Evolutionary conservation across 2,113 vertebrate species (phyloP).

Genomic region (Gnathonemus echidnorhynchus): DNA sequence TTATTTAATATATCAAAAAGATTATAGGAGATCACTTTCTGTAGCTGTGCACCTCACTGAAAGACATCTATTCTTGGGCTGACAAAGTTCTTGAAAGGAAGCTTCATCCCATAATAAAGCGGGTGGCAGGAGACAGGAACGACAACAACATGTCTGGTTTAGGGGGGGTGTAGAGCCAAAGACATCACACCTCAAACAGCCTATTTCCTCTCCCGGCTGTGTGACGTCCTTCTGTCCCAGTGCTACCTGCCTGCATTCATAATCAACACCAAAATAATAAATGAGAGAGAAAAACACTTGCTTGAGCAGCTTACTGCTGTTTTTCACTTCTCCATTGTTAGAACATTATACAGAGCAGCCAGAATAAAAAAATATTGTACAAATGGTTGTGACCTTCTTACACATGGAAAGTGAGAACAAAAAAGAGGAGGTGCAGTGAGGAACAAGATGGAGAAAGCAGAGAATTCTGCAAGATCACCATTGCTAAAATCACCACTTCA

Average conservation of each 20-base stretch:
- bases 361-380: slow-evolving; percentile 15
- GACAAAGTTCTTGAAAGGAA: background rate
- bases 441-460: background rate
- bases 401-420: background rate
- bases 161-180: background rate
- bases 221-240: background rate
- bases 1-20: background rate
- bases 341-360: slow-evolving; percentile 12
- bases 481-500: background rate
- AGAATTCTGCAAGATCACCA: background rate
- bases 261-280: background rate
- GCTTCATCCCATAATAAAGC: background rate
- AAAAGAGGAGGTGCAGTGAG: background rate
- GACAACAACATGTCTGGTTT: background rate
- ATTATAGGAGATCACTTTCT: background rate
- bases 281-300: background rate
- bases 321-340: background rate
- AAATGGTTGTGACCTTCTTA: slow-evolving; percentile 21
- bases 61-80: background rate
- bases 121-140: background rate
- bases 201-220: background rate
- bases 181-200: background rate
- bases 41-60: background rate
- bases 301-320: background rate
- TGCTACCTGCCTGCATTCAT: background rate